phyloP scores from a whole-genome alignment of 2,888 invertebrate genomes.

The Glaucopsyche alexis region DNA sequence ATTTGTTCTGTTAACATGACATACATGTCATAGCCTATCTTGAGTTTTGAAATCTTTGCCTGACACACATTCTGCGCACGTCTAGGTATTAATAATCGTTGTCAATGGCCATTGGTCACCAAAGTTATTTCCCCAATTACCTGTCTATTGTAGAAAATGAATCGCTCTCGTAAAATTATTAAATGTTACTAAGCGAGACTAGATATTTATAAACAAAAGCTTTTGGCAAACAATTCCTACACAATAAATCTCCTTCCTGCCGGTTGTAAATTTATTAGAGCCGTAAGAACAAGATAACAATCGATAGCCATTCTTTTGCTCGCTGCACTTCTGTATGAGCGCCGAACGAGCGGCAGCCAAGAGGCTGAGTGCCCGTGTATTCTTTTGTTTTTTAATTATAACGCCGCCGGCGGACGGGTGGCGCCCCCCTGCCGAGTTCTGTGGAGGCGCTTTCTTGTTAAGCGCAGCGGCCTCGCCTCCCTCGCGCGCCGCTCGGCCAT shows the following conservation, averaged over 20 bases:
- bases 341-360: slow-evolving; percentile 62
- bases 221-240: background rate
- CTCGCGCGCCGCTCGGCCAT: slow-evolving; percentile 78
- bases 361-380: slow-evolving; percentile 76
- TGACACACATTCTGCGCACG: too few relatives aligned
- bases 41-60: too few relatives aligned
- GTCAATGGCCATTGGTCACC: too few relatives aligned
- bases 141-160: too few relatives aligned
- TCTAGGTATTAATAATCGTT: too few relatives aligned
- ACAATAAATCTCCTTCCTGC: slow-evolving; percentile 4
- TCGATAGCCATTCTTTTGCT: slow-evolving; percentile 46
- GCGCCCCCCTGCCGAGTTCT: slow-evolving; percentile 58
- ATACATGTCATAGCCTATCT: too few relatives aligned
- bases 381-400: slow-evolving; percentile 81
- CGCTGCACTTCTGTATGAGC: slow-evolving; percentile 72
- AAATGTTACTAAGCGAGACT: too few relatives aligned
- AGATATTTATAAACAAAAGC: background rate
- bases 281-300: slow-evolving; percentile 35
- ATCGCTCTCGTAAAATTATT: too few relatives aligned
- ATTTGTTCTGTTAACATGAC: too few relatives aligned
- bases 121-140: too few relatives aligned
- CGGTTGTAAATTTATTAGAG: slow-evolving; percentile 29
- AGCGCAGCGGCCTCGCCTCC: slow-evolving; percentile 66
- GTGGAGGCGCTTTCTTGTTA: slow-evolving; percentile 77
- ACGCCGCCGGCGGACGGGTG: slow-evolving; percentile 65